These are phyloP conservation scores for Myxocyprinus asiaticus DNA, from an alignment of 2,113 vertebrate genomes.

Conservation along the genomic window DNA sequence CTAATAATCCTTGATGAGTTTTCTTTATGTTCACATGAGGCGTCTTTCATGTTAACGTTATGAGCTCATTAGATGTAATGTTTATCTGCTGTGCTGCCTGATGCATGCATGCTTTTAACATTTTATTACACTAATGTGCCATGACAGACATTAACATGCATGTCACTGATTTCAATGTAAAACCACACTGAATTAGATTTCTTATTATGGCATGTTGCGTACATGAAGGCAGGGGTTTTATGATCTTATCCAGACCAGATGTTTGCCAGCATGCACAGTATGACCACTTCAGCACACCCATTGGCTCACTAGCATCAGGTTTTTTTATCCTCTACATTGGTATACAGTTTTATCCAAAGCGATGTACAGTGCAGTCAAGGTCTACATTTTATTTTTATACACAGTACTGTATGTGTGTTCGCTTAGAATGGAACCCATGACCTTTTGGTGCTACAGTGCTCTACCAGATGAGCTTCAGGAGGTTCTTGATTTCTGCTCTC, in stretches of 20 bases:
- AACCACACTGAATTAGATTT: conserved; percentile 1
- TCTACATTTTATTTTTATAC: too few relatives aligned
- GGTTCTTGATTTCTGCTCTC: background rate
- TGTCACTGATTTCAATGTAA: conserved; percentile 19
- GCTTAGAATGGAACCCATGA: too few relatives aligned
- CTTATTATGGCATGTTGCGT: background rate
- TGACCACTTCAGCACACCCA: background rate
- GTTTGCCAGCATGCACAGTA: conserved; percentile 4
- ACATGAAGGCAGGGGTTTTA: background rate
- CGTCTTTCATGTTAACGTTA: conserved; percentile 6
- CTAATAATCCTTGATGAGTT: conserved; percentile 29
- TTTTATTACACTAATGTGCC: background rate
- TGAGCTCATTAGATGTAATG: background rate
- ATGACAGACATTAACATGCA: background rate
- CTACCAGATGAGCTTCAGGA: too few relatives aligned
- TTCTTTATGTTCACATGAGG: conserved; percentile 10
- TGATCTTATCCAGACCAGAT: background rate
- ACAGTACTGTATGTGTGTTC: too few relatives aligned
- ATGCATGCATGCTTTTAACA: background rate
- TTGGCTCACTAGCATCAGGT: background rate
- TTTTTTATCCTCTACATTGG: background rate
- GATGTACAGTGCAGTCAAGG: too few relatives aligned
- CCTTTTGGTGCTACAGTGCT: too few relatives aligned
- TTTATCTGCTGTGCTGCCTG: conserved; percentile 1
- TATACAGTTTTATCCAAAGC: too few relatives aligned